Percentiles rank a stretch among this genome's conserved stretches.
These are phyloP conservation scores for Allacma fusca DNA, from an alignment of 2,888 invertebrate genomes.

Conservation along the genomic window DNA sequence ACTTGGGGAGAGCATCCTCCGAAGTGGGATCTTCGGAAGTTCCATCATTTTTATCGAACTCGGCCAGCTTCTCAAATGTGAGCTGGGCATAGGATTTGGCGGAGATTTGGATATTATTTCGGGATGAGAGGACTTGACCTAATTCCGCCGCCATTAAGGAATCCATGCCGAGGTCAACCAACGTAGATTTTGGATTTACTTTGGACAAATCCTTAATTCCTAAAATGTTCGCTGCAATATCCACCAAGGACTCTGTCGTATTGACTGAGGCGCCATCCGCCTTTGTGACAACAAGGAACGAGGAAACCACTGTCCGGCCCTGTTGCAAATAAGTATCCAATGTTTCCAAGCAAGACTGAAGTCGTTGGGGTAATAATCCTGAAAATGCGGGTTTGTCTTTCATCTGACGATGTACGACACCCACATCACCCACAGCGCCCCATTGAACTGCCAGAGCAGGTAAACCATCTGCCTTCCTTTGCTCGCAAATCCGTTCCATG, in stretches of 20 bases:
- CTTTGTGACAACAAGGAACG: slow-evolving; percentile 89
- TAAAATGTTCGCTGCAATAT: slow-evolving; percentile 74
- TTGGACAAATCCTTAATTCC: slow-evolving; percentile 85
- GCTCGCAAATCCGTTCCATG: slow-evolving; percentile 69
- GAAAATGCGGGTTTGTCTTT: slow-evolving; percentile 67
- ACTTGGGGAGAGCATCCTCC: too few species aligned
- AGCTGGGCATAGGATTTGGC: slow-evolving; percentile 85
- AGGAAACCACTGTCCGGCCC: slow-evolving; percentile 74
- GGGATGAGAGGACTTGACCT: slow-evolving; percentile 88
- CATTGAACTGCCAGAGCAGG: slow-evolving; percentile 68
- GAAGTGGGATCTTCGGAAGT: too few species aligned
- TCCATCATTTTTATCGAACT: too few species aligned
- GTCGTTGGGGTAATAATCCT: slow-evolving; percentile 85
- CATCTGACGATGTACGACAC: slow-evolving; percentile 68
- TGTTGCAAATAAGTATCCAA: slow-evolving; percentile 75
- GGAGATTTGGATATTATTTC: slow-evolving; percentile 85
- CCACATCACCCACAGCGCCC: slow-evolving; percentile 65
- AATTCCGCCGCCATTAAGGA: slow-evolving; percentile 97
- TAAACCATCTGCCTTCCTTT: slow-evolving; percentile 64
- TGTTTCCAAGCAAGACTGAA: slow-evolving; percentile 80
- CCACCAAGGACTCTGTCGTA: slow-evolving; percentile 65
- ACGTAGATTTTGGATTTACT: slow-evolving; percentile 71
- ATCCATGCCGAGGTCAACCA: slow-evolving; percentile 95
- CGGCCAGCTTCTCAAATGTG: slow-evolving; percentile 75
- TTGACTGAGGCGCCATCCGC: too few species aligned